Evolutionary conservation across 2,113 vertebrate genomes (phyloP).

Genomic region (Microcebus jonahi): DNA sequence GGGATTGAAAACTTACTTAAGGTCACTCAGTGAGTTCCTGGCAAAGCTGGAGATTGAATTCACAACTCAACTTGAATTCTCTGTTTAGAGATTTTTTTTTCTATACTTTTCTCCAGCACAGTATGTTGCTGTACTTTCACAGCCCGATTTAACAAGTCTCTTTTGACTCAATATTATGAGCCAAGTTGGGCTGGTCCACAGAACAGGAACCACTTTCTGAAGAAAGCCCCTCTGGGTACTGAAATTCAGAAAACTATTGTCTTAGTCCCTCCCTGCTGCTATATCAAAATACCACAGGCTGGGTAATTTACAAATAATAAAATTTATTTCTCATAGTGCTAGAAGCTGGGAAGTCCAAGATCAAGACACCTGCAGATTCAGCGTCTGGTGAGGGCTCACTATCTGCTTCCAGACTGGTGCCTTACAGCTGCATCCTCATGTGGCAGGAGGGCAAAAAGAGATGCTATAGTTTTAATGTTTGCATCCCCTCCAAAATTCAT

Average conservation of each 20-base stretch:
- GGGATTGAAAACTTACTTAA: not conserved
- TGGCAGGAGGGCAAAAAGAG: not conserved
- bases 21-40: not conserved
- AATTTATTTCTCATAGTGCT: not conserved
- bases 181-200: not conserved
- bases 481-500: not conserved
- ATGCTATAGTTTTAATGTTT: not conserved
- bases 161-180: slow-evolving; percentile 62
- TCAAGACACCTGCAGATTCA: not conserved
- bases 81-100: not conserved
- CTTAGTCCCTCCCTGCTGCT: not conserved
- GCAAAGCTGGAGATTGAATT: not conserved
- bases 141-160: slow-evolving; percentile 37
- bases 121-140: not conserved
- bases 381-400: not conserved
- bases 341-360: not conserved
- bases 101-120: not conserved
- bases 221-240: not conserved
- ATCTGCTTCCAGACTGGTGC: not conserved
- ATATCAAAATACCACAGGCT: not conserved
- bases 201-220: not conserved
- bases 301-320: not conserved
- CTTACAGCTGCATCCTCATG: not conserved
- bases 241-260: not conserved
- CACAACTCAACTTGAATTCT: not conserved